A percentile compares a stretch with the other conserved stretches of the same genome.
Conservation (phyloP, 2,797 vertebrate genomes). For the Pagetopsis macropterus region DNA sequence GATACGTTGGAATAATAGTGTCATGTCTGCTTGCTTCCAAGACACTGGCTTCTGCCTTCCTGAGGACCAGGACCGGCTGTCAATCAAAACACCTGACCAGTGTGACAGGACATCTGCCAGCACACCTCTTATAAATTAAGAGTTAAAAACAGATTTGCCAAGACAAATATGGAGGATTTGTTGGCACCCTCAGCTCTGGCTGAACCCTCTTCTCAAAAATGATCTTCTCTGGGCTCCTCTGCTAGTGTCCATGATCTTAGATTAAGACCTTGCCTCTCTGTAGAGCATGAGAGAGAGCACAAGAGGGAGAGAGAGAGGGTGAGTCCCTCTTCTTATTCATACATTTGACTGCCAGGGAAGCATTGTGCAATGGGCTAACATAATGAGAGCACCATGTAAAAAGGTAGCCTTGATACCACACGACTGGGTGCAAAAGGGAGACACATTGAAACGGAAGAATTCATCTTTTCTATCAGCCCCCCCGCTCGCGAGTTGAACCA, state of each 20-base stretch:
- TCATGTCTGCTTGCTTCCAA: conserved; percentile 66
- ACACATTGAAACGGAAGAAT: conserved; percentile 80
- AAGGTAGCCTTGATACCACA: conserved; percentile 83
- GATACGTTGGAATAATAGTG: conserved; percentile 76
- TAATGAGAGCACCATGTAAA: conserved; percentile 79
- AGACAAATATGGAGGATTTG: conserved; percentile 29
- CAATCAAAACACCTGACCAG: conserved; percentile 60
- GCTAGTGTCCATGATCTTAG: conserved; percentile 73
- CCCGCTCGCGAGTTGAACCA: conserved; percentile 73
- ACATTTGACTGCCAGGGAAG: conserved; percentile 65
- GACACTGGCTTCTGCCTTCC: conserved; percentile 53
- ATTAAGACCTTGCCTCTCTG: conserved; percentile 55
- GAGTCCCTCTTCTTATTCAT: conserved; percentile 70
- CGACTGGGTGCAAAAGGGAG: conserved; percentile 75
- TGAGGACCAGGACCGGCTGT: conserved; percentile 45
- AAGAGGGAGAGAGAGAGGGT: conserved; percentile 37
- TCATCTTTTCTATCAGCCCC: conserved; percentile 74
- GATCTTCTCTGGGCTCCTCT: conserved; percentile 51
- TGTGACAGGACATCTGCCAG: conserved; percentile 14
- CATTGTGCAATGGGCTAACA: conserved; percentile 78
- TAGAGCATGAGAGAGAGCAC: conserved; percentile 34
- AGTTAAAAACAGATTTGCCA: conserved; percentile 16
- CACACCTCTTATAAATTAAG: neutral
- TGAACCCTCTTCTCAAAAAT: conserved; percentile 58
- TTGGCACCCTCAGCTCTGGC: conserved; percentile 50